Evolutionary conservation across 1,140 invertebrate species (phyloP).

Genomic region (Drosophila sucinea): DNA sequence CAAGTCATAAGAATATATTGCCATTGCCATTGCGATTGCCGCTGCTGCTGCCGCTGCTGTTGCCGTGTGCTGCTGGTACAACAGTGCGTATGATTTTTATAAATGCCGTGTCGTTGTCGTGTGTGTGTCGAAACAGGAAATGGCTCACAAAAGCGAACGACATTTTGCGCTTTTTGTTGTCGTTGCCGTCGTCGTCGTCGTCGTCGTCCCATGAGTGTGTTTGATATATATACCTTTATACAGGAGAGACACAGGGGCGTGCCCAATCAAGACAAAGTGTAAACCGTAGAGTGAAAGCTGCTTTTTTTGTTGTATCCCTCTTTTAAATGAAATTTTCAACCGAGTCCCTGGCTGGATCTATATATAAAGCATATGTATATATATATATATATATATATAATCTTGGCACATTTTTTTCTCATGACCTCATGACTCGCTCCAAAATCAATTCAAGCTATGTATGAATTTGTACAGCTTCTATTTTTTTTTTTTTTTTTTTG

Average conservation of each 20-base stretch:
- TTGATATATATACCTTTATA: slow-evolving; percentile 39
- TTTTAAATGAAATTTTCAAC: not conserved
- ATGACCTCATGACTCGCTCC: slow-evolving; percentile 49
- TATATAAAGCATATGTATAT: not conserved
- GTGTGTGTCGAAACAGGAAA: slow-evolving; percentile 68
- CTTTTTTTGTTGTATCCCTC: not conserved
- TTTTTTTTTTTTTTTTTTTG: slow-evolving; percentile 56
- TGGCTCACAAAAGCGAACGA: slow-evolving; percentile 60
- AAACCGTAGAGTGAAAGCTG: not conserved
- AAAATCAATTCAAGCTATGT: slow-evolving; percentile 67
- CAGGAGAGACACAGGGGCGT: slow-evolving; percentile 9
- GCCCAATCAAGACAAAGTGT: not conserved
- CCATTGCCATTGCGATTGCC: slow-evolving; percentile 24
- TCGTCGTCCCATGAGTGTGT: slow-evolving; percentile 30
- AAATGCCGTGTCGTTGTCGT: slow-evolving; percentile 73
- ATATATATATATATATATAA: slow-evolving; percentile 20
- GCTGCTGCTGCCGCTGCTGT: slow-evolving; percentile 26
- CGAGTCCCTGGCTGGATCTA: not conserved
- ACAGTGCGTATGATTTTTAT: slow-evolving; percentile 78
- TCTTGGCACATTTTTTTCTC: slow-evolving; percentile 28
- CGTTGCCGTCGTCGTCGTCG: slow-evolving; percentile 19
- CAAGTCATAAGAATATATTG: slow-evolving; percentile 76
- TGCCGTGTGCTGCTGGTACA: slow-evolving; percentile 73
- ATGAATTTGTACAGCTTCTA: slow-evolving; percentile 74
- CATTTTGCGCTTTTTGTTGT: slow-evolving; percentile 62